Evolutionary conservation across 2,797 vertebrate genomes (phyloP).

Genomic region (Telmatherina bonti): DNA sequence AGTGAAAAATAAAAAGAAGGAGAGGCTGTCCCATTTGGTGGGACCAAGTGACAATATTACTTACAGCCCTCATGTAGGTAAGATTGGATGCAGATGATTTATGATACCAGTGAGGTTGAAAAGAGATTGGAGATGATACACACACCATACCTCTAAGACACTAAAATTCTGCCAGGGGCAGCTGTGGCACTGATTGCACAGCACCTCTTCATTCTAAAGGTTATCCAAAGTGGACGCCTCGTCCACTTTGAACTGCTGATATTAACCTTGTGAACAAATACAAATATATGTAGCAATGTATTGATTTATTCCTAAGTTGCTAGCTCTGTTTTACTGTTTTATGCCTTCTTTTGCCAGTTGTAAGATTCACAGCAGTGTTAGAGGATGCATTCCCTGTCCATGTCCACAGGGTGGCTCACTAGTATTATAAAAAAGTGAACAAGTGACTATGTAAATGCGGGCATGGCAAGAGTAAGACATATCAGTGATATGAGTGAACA

Average conservation of each 20-base stretch:
- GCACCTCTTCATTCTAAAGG: constrained; percentile 4
- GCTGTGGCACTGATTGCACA: constrained; percentile 37
- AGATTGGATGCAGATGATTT: background rate
- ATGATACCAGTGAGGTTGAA: background rate
- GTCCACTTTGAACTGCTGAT: too few relatives aligned
- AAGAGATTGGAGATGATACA: background rate
- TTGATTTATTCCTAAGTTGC: background rate
- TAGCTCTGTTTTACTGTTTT: background rate
- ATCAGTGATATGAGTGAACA: background rate
- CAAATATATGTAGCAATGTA: background rate
- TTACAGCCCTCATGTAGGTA: background rate
- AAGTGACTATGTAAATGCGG: background rate
- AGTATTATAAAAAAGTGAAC: constrained; percentile 46
- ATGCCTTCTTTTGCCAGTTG: background rate
- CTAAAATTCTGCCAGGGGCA: constrained; percentile 6
- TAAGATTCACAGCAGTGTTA: background rate
- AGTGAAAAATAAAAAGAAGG: background rate
- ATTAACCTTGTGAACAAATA: background rate
- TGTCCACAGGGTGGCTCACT: constrained; percentile 74
- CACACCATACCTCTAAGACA: background rate
- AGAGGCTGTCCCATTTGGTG: background rate
- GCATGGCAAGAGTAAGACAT: background rate
- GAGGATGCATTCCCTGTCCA: constrained; percentile 33
- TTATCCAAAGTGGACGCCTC: too few relatives aligned
- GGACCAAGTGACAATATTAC: background rate